Evolutionary conservation across 2,113 vertebrate species (phyloP), one percentile per base, ranked within the genome.

Genomic region (Petrocephalus zakoni): DNA sequence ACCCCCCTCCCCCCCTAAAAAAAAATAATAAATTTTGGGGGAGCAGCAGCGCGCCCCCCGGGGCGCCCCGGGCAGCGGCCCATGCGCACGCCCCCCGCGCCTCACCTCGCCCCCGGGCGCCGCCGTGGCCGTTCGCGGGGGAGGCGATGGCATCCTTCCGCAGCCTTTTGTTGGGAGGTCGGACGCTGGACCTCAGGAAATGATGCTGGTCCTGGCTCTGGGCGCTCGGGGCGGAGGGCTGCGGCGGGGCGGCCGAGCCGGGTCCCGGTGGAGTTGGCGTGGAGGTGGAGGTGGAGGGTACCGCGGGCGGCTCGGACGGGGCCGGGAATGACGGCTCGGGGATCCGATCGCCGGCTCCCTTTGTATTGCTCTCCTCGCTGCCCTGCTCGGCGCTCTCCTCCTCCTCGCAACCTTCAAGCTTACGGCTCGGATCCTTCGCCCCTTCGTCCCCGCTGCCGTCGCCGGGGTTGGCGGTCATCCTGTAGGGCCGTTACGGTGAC

Each of bases 161-260:
- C 93, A 97, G 95, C 93, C 97, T 97, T 93, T 99, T 99, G 95
- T 96, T 99, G 93, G 99, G 98, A 81, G 98, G 98, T 94, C 98
- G 94, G 92, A 99, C 98, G 87, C 98, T 99, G 90, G 98, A 99
- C 93, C 98, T 95, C 88, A 99, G 97, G 95, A 99, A 99, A 96
- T 99, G 98, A 96, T 99, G 98, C 95, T 99, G 98, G 95, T 99
- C 98, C 92, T 97, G 97, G 93, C 94, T 96, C 92, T 96, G 96
- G 49, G 94, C 93, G 88, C 81, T 87, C 47, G 96, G 90, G 84
- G 95, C 61, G 1, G 94, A 93, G 15, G 93, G 93, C 4, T 95
- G 93, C 47, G 95, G 92, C n/a, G 92, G 93, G 82, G 92, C 94
- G 90, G 82, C 91, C 10, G 91, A 89, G 81, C 86, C 90, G 4